Percentiles rank a stretch among this genome's conserved stretches.
Conservation (phyloP, 2,797 vertebrate genomes). For the Lepidocolaptes lacrymiger region DNA sequence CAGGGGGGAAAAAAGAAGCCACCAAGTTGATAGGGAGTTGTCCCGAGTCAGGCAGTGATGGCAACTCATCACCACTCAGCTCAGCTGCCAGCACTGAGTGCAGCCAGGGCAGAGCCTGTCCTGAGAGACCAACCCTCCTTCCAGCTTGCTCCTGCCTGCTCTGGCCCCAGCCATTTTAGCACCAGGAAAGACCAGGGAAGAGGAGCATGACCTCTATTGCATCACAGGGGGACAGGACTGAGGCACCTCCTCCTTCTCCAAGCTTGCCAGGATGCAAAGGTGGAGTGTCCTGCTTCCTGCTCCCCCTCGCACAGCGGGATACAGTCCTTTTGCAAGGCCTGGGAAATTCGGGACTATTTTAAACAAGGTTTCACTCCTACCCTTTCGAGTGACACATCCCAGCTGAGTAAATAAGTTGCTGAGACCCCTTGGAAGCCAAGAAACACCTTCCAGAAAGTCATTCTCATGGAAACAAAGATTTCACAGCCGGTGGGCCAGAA, state of each 20-base stretch:
- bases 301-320: rapidly evolving
- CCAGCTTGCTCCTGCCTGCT: background rate
- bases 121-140: background rate
- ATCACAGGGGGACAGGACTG: rapidly evolving
- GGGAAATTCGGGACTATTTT: background rate
- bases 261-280: background rate
- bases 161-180: background rate
- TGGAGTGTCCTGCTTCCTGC: background rate
- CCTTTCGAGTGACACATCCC: background rate
- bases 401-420: background rate
- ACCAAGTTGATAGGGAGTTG: background rate
- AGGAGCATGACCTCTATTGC: background rate
- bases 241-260: background rate
- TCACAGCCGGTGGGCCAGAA: background rate
- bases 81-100: rapidly evolving
- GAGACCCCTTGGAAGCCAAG: background rate
- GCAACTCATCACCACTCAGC: background rate
- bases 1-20: background rate
- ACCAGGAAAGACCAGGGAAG: background rate
- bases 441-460: background rate
- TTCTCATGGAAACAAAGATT: background rate
- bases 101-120: background rate
- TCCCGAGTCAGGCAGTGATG: background rate
- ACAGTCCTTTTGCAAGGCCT: rapidly evolving
- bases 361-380: background rate